phyloP scores from a whole-genome alignment of 2,888 invertebrate species.

The Tridacna gigas region DNA sequence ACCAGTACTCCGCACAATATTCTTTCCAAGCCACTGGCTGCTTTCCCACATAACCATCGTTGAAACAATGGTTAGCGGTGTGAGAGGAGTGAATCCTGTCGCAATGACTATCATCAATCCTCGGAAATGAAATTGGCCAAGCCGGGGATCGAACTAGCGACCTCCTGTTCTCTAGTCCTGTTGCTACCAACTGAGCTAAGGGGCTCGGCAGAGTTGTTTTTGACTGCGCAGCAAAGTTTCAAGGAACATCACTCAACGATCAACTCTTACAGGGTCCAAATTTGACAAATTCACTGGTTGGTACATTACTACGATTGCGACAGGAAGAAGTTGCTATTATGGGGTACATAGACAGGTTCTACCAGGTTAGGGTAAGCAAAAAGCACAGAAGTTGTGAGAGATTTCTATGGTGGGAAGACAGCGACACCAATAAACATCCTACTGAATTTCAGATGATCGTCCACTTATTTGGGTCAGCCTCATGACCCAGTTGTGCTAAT shows the following conservation, averaged over 20 bases:
- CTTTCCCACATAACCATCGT: too few species aligned
- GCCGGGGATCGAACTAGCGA: too few species aligned
- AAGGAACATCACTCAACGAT: constrained; percentile 48
- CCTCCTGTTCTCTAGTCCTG: too few species aligned
- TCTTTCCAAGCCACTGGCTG: too few species aligned
- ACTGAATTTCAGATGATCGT: constrained; percentile 30
- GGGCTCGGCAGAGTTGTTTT: constrained; percentile 37
- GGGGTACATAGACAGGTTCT: constrained; percentile 58
- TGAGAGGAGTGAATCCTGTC: too few species aligned
- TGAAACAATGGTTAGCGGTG: too few species aligned
- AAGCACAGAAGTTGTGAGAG: constrained; percentile 26
- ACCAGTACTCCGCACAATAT: too few species aligned
- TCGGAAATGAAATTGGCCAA: too few species aligned
- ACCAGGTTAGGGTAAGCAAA: not conserved
- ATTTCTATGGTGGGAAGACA: constrained; percentile 49
- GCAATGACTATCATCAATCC: too few species aligned
- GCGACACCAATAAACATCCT: constrained; percentile 14
- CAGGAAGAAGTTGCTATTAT: constrained; percentile 58
- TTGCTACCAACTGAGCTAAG: too few species aligned
- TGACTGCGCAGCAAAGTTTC: constrained; percentile 38
- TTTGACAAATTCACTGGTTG: constrained; percentile 54
- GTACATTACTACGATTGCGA: constrained; percentile 59
- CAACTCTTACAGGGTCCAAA: constrained; percentile 49
- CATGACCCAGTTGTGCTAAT: constrained; percentile 34
- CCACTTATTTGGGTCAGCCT: constrained; percentile 1